Percentiles rank a stretch among this genome's conserved stretches.
These are phyloP conservation scores for Acyrthosiphon pisum DNA, from an alignment of 1,140 invertebrate species.

Conservation along the genomic window DNA sequence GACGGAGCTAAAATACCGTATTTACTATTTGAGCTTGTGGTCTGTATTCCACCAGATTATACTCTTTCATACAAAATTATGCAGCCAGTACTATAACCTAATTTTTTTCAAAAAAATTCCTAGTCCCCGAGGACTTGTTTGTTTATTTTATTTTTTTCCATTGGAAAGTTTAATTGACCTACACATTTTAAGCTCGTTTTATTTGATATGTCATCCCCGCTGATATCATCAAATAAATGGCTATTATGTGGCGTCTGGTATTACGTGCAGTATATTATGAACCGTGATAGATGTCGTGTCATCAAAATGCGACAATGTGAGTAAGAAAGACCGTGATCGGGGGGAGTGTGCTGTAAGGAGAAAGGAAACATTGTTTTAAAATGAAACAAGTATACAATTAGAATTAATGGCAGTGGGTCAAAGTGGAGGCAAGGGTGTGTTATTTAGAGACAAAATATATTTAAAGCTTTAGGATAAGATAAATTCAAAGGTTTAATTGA, in stretches of 20 bases:
- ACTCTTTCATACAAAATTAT: not conserved
- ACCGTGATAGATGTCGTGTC: not conserved
- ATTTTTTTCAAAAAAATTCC: not conserved
- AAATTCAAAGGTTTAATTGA: not conserved
- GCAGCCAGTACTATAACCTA: not conserved
- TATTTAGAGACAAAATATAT: not conserved
- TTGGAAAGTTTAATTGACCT: no score
- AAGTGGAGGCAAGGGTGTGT: not conserved
- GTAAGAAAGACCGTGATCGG: not conserved
- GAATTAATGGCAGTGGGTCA: not conserved
- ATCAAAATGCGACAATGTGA: not conserved
- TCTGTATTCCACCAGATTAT: no score
- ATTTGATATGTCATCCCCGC: not conserved
- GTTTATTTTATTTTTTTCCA: not conserved
- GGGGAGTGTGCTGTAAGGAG: not conserved
- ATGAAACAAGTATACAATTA: not conserved
- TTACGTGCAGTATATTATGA: not conserved
- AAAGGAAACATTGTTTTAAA: not conserved
- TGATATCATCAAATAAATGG: not conserved
- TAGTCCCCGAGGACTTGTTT: not conserved
- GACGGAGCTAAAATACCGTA: no score
- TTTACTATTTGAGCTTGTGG: no score
- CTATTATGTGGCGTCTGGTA: not conserved
- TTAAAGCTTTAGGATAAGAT: not conserved
- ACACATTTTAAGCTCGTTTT: no score